Evolutionary conservation across 2,797 vertebrate genomes (phyloP).

Genomic region (Liparis tanakae): DNA sequence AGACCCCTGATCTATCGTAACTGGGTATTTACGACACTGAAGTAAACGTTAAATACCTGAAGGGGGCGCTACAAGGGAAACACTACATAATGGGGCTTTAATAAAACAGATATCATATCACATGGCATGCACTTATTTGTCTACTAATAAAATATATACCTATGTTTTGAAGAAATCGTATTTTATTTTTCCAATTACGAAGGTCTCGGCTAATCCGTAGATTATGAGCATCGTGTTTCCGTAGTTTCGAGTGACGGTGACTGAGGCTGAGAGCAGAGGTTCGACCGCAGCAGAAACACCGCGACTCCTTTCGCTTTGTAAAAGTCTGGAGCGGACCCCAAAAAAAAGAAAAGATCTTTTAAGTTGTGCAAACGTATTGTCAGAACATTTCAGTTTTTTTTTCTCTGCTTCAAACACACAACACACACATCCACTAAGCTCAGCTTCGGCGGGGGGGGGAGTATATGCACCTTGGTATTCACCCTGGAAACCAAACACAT

Average conservation of each 20-base stretch:
- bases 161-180: too few species aligned
- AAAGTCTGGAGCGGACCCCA: constrained; percentile 38
- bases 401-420: constrained; percentile 36
- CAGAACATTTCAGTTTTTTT: constrained; percentile 46
- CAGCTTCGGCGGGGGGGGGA: constrained; percentile 20
- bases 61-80: too few species aligned
- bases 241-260: constrained; percentile 55
- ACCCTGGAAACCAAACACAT: constrained; percentile 50
- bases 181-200: too few species aligned
- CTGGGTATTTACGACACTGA: too few species aligned
- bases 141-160: too few species aligned
- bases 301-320: constrained; percentile 26
- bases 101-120: not conserved
- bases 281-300: constrained; percentile 25
- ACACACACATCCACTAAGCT: constrained; percentile 44
- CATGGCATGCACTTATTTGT: not conserved
- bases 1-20: too few species aligned
- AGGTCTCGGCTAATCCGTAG: too few species aligned
- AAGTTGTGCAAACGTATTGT: constrained; percentile 29
- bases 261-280: constrained; percentile 38
- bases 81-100: too few species aligned
- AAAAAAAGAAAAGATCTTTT: constrained; percentile 37
- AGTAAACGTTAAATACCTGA: too few species aligned
- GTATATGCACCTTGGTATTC: constrained; percentile 16
- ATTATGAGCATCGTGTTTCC: constrained; percentile 32